Conservation (phyloP, 2,888 invertebrate genomes). For the Macaria notata region DNA sequence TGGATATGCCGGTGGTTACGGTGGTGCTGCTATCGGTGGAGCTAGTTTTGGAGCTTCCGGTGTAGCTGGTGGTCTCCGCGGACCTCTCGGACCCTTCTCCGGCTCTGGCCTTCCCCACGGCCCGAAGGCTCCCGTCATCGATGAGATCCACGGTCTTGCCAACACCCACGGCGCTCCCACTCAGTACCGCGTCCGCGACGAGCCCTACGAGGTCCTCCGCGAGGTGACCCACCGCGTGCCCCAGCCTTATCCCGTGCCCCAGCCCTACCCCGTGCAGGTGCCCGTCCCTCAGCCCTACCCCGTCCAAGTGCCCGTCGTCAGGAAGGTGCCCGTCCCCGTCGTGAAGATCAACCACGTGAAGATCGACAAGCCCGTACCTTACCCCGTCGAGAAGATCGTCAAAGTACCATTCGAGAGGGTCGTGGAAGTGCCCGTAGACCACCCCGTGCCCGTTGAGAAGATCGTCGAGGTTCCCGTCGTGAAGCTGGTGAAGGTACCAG, state of each 20-base stretch:
- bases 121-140: conserved; percentile 65
- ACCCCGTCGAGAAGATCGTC: conserved; percentile 83
- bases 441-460: conserved; percentile 78
- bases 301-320: conserved; percentile 79
- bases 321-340: conserved; percentile 79
- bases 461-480: conserved; percentile 79
- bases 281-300: conserved; percentile 83
- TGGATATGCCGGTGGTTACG: conserved; percentile 3
- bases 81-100: conserved; percentile 19
- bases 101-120: conserved; percentile 57
- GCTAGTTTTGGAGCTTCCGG: conserved; percentile 18
- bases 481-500: conserved; percentile 74
- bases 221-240: conserved; percentile 81
- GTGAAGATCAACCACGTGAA: conserved; percentile 80
- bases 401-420: conserved; percentile 81
- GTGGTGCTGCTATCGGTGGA: conserved; percentile 20
- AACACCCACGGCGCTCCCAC: conserved; percentile 68
- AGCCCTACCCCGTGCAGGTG: conserved; percentile 77
- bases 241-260: conserved; percentile 78
- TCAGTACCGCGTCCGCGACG: conserved; percentile 66
- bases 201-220: conserved; percentile 66
- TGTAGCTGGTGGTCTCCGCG: conserved; percentile 23
- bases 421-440: conserved; percentile 79
- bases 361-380: conserved; percentile 82
- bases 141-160: conserved; percentile 68